Base-by-base conservation (phyloP, 2,113 vertebrate genomes). In the Anguilla japonica region DNA sequence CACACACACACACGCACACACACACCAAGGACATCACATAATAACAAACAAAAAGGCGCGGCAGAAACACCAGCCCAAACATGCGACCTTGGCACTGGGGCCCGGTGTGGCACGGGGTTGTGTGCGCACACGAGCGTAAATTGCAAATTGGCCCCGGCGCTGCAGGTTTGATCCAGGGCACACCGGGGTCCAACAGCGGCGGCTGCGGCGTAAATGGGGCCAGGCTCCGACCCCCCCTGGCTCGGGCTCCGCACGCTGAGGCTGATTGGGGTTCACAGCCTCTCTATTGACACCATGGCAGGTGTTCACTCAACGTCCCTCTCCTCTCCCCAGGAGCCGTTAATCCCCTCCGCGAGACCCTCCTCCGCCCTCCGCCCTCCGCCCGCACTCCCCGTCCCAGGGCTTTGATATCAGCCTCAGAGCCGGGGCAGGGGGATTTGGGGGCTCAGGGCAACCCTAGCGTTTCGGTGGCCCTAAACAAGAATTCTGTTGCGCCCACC, bases 261-360 rank as follows among this genome's bases (percentile, higher is more conserved):
- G 87, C 88, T 89, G 93, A 92, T 92, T 94, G 92, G 89, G 87
- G 84, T 91, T 92, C 91, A 89, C 87, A 88, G 88, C 83, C 91
- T 88, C 89, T 92, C 93, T 92, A 94, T 94, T 94, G 93, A 94
- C 92, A 94, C 91, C 93, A 89, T 94, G 91, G 94, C 93, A 94
- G 94, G 93, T 94, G 94, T 93, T 93, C 91, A 89, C 90, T 90
- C 90, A 89, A 91, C 89, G 90, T 92, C 91, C 89, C 90, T 91
- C 91, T 90, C 89, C 88, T 88, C 89, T 91, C 91, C 90, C 91
- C 91, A 86, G 87, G 92, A 92, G 89, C 87, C 89, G 84, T 91
- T 94, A 86, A 94, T 94, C 92, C 92, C 86, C 90, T 83, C 90
- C 89, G 89, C 88, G 88, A 87, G 83, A 86, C 90, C 89, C 87